Percentiles rank a stretch among this genome's conserved stretches.
Evolutionary conservation across 1,140 invertebrate species (phyloP).

Genomic region (Leptonema lineaticorne): DNA sequence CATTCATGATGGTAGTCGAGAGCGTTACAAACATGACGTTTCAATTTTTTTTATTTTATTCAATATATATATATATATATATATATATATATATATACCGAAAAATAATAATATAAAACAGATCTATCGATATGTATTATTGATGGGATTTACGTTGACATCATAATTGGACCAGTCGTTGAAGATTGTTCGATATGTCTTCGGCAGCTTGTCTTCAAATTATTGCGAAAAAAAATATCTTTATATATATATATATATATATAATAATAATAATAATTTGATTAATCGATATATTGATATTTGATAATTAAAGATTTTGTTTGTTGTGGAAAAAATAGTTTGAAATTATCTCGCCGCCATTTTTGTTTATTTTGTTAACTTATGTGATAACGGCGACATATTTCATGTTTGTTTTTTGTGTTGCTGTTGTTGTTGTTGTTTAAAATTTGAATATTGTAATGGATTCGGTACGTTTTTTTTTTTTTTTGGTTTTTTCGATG

Average conservation of each 20-base stretch:
- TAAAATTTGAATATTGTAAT: too few relatives aligned
- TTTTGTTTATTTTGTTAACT: too few relatives aligned
- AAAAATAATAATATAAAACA: too few relatives aligned
- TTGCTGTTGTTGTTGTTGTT: too few relatives aligned
- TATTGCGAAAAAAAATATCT: neutral
- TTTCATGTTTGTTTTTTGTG: too few relatives aligned
- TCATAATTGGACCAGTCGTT: neutral
- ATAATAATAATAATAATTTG: neutral
- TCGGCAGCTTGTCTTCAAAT: neutral
- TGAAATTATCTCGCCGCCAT: too few relatives aligned
- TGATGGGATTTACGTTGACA: neutral
- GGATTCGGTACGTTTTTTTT: too few relatives aligned
- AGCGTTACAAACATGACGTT: neutral
- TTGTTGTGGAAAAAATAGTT: neutral
- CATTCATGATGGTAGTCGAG: conserved; percentile 18
- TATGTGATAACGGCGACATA: too few relatives aligned
- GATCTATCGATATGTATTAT: neutral
- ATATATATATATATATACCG: too few relatives aligned
- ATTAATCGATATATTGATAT: neutral
- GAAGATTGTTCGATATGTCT: neutral
- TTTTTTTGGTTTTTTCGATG: too few relatives aligned
- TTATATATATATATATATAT: neutral
- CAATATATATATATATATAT: too few relatives aligned
- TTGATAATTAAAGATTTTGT: neutral
- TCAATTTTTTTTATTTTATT: too few relatives aligned